Evolutionary conservation across 2,797 vertebrate species (phyloP), one percentile per base, ranked within the genome.

Genomic region (Eremophila alpestris): DNA sequence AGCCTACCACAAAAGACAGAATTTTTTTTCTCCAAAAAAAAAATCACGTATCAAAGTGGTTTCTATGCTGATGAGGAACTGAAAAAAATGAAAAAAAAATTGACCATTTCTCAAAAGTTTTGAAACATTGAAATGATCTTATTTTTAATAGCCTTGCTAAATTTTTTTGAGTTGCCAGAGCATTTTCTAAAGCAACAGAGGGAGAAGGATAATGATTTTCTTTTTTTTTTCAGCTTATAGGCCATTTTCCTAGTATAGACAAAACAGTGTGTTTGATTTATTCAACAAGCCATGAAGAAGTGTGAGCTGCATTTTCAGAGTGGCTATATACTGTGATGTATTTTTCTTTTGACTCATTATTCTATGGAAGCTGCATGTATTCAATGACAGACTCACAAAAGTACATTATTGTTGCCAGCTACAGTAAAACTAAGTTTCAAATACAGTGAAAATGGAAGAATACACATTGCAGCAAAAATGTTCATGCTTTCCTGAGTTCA

Each of bases 181-280:
- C 26, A 59, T 63, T 83, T 94, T 91, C 62, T 73, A 73, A 65
- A 45, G 19, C 51, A 91, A 23, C 18, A 65, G 59, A 71, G 24
- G 17, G 18, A 92, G 43, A 77, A 46, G 16, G 40, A 68, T 81
- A 45, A 75, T 41, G 19, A 46, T 87, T 60, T 74, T 45, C 34
- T 80, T 87, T 75, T 80, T 87, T 87, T 79, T 86, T 16, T 52
- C 54, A 76, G 34, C 17, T 83, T 89, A 43, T 30, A 67, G 54
- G 55, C 68, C 1, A 49, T 86, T 89, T 94, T 83, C n/a, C 49
- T 78, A 38, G 48, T 46, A 45, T n/a, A 80, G 59, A 45, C 48
- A 88, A 76, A 89, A 75, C 16, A 73, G 16, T 41, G n/a, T 32
- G 23, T 52, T 56, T 89, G 51, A 81, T 88, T 73, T 71, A 86